Base-by-base conservation (phyloP, 2,888 invertebrate species). In the Listrodromus nycthemerus region DNA sequence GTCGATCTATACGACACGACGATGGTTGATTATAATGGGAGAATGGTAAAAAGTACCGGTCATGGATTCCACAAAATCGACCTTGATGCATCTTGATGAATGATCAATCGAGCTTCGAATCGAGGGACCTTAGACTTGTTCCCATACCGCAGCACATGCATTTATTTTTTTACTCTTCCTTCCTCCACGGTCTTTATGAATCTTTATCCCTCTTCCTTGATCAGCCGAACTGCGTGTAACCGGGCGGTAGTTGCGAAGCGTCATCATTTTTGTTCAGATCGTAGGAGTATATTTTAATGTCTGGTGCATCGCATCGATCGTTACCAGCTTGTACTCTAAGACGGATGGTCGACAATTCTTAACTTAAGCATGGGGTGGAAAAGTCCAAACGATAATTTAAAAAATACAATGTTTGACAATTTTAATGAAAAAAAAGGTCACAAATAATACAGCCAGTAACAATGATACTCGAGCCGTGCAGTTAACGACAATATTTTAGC, bases 231-330 rank as follows among this genome's bases (percentile, higher is more conserved):
- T 16, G 3, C 16, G 2, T 45, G 13, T 4, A 16, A 3, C 16
- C 41, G 41, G 13, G 16, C 41, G 41, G 3, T 45, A 45, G 13
- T 45, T 16, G 4, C 4, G 41, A 10, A 16, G 3, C 1, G 41
- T 45, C 41, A 16, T 45, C 16, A 45, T 3, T 55, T 33, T 16
- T 16, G 16, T 13, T 0, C 2, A 3, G 61, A 61, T 30, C 27
- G 27, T 7, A 8, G 6, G 16, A 30, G 27, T 33, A 61, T 16
- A 13, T 27, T 5, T 16, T 30, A 27, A 61, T 61, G 6, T 61
- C 27, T n/a, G 30, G 61, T 61, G 61, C 61, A 61, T 61, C 61
- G 61, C 61, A 61, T 61, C 61, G 61, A 16, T 7, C n/a, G n/a
- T 27, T 19, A 13, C 16, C n/a, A 33, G 24, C 10, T 24, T 24